These are phyloP conservation scores for Antedon mediterranea DNA, from an alignment of 53 echinoderm and acorn worm species.

Conservation along the genomic window DNA sequence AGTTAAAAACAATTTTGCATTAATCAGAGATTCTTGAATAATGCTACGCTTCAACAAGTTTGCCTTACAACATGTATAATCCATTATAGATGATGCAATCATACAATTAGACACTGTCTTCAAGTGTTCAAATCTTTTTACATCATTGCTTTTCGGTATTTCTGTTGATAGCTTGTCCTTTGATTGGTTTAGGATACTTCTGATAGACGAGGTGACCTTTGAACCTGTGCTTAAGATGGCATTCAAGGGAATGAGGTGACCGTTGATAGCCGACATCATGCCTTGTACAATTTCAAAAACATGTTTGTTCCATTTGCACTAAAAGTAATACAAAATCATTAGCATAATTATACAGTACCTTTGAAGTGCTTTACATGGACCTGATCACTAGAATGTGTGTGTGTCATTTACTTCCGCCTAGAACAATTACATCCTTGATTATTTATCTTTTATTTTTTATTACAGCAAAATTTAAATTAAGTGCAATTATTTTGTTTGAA, in stretches of 20 bases:
- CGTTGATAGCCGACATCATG: not conserved
- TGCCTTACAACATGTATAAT: not conserved
- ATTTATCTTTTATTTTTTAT: too few relatives aligned
- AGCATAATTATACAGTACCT: too few relatives aligned
- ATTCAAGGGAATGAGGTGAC: not conserved
- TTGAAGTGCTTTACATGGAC: too few relatives aligned
- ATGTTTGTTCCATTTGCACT: not conserved
- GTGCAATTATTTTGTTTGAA: too few relatives aligned
- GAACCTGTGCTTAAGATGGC: not conserved
- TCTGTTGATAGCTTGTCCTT: not conserved
- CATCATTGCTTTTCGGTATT: not conserved
- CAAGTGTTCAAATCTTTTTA: not conserved
- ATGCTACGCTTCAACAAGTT: not conserved
- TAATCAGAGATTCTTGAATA: not conserved
- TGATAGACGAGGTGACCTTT: not conserved
- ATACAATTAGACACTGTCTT: not conserved
- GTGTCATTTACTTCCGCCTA: too few relatives aligned
- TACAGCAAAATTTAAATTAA: too few relatives aligned
- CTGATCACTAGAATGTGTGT: too few relatives aligned
- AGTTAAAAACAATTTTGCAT: not conserved
- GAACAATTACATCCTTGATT: too few relatives aligned
- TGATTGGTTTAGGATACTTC: not conserved
- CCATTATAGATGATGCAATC: not conserved
- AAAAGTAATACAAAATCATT: not conserved
- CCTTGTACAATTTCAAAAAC: not conserved